A percentile compares a stretch with the other conserved stretches of the same genome.
Evolutionary conservation across 2,113 vertebrate species (phyloP).

Genomic region (Mobula hypostoma): DNA sequence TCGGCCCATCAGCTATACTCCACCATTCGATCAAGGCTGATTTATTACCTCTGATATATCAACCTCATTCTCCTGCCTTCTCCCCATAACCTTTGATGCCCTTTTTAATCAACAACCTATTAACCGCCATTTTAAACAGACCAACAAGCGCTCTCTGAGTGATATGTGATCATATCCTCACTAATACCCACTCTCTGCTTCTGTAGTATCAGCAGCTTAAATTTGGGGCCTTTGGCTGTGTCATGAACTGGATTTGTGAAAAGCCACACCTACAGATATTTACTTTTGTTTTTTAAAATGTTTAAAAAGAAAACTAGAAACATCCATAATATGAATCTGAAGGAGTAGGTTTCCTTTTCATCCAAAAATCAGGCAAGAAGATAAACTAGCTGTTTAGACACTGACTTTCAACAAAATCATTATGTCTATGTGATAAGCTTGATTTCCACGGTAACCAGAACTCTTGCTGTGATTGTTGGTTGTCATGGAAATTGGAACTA

Average conservation of each 20-base stretch:
- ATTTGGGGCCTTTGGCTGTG: not conserved
- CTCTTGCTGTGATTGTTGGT: conserved; percentile 22
- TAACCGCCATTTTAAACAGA: too few species aligned
- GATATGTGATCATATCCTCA: not conserved
- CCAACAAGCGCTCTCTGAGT: not conserved
- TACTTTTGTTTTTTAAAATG: not conserved
- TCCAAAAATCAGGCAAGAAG: not conserved
- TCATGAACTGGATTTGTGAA: not conserved
- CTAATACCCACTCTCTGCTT: too few species aligned
- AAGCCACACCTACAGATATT: not conserved
- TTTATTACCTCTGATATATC: too few species aligned
- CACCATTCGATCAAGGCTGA: too few species aligned
- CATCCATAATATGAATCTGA: not conserved
- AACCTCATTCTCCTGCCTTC: too few species aligned
- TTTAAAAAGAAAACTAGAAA: not conserved
- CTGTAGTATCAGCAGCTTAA: not conserved
- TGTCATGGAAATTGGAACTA: conserved; percentile 13
- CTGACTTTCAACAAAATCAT: not conserved
- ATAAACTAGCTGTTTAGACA: not conserved
- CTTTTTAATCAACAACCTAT: too few species aligned
- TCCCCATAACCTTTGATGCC: too few species aligned
- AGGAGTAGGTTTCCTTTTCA: not conserved
- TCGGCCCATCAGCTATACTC: too few species aligned
- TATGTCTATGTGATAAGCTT: not conserved
- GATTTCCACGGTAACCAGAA: conserved; percentile 15